A percentile compares a stretch with the other conserved stretches of the same genome.
These are phyloP conservation scores for Anadara kagoshimensis DNA, from an alignment of 1,140 invertebrate species.

Conservation along the genomic window DNA sequence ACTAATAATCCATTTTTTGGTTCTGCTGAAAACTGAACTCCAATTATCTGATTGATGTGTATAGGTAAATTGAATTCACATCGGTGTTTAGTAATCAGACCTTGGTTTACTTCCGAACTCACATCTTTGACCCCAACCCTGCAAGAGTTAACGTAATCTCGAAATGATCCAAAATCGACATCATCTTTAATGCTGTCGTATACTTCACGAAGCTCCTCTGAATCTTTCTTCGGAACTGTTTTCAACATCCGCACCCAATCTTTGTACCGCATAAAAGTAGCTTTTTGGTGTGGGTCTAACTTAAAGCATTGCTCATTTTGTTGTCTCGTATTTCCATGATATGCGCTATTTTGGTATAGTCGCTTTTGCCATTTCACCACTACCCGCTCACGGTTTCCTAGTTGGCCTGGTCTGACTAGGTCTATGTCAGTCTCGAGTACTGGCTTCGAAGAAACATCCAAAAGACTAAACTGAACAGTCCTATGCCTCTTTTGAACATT, in stretches of 20 bases:
- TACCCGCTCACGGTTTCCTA: neutral
- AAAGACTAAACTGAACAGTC: conserved; percentile 12
- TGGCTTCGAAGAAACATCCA: conserved; percentile 32
- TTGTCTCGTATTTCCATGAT: neutral
- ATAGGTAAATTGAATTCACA: conserved; percentile 37
- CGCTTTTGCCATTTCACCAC: conserved; percentile 26
- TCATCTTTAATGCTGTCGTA: neutral
- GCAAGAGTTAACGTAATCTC: conserved; percentile 1
- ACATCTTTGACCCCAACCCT: conserved; percentile 16
- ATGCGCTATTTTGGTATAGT: conserved; percentile 18
- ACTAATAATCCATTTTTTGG: conserved; percentile 34
- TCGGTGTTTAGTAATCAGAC: conserved; percentile 4
- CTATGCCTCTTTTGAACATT: conserved; percentile 22
- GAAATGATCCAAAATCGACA: neutral
- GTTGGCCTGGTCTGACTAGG: neutral
- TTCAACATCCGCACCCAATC: conserved; percentile 27
- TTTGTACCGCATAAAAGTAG: conserved; percentile 6
- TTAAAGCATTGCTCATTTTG: neutral
- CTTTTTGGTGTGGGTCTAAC: conserved; percentile 32
- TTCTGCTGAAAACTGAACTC: conserved; percentile 42
- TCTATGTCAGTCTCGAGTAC: conserved; percentile 6
- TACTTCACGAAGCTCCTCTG: neutral
- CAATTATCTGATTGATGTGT: conserved; percentile 33
- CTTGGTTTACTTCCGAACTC: conserved; percentile 22
- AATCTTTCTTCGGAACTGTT: neutral